Conservation (phyloP, 2,113 vertebrate genomes). For the human region DNA sequence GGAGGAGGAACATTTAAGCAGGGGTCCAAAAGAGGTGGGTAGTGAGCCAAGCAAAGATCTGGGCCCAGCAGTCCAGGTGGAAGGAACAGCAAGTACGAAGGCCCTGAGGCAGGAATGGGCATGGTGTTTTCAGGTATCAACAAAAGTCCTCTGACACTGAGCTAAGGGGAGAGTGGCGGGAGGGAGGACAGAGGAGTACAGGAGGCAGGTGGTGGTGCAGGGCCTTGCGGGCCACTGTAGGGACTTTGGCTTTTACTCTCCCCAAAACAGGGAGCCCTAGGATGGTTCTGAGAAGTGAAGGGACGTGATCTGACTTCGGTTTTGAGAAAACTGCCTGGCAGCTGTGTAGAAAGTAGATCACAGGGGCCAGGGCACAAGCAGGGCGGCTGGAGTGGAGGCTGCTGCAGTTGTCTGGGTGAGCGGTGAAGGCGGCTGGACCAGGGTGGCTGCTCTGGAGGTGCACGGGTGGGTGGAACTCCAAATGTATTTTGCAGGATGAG, state of each 20-base stretch:
- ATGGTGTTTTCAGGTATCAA: background rate
- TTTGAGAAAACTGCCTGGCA: background rate
- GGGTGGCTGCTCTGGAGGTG: background rate
- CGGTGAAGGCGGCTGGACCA: background rate
- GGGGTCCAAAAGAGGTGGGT: background rate
- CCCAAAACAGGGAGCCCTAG: background rate
- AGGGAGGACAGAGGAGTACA: background rate
- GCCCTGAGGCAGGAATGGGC: background rate
- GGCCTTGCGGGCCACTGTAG: background rate
- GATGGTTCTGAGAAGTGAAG: background rate
- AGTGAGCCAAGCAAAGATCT: background rate
- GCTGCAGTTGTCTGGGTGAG: background rate
- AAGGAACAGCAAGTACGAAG: background rate
- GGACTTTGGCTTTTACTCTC: background rate
- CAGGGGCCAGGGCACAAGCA: background rate
- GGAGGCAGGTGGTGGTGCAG: background rate
- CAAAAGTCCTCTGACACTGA: background rate
- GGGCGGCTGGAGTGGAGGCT: fast-evolving
- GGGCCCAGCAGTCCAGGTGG: background rate
- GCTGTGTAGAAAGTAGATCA: background rate
- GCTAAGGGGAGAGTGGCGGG: too few relatives aligned
- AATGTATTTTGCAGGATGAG: background rate
- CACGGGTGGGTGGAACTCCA: background rate
- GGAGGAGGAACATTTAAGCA: background rate
- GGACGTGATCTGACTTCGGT: background rate